Base-by-base conservation (phyloP, 2,797 vertebrate genomes). In the Artibeus lituratus region DNA sequence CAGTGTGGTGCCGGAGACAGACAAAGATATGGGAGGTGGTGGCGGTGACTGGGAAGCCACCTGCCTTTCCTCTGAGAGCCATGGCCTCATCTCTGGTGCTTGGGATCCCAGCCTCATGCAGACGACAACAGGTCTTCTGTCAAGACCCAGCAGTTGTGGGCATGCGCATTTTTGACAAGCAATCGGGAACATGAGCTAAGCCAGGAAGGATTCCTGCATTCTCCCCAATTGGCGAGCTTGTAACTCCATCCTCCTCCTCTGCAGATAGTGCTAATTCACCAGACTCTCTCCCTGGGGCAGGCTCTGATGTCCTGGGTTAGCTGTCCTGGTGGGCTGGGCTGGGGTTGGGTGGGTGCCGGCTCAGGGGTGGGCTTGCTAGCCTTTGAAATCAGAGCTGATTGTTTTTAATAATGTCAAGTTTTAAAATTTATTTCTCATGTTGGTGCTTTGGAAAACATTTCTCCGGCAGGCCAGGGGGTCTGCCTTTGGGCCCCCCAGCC, bases 311-410 rank as follows among this genome's bases (percentile, higher is more conserved):
- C 98, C 97, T 6, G n/a, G 96, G 95, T 97, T 97, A 39, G 32
- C n/a, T 62, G 87, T 76, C 47, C 62, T 89, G 44, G 42, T 78
- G 47, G 86, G 78, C n/a, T 84, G 53, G 90, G 92, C 78, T 18
- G 53, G 96, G 77, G 5, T 89, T 70, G 81, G 51, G 78, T 5
- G 14, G 35, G 67, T 67, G 89, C 22, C 8, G 90, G 69, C 82
- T 12, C 88, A 89, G 90, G 72, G 91, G 57, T 24, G 51, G 84
- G 53, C 74, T 92, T 91, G 91, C 65, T 97, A 97, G 88, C 93
- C 97, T 98, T 98, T 98, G 98, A 98, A 98, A 98, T 97, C 91
- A 81, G 97, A 98, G 90, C 96, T 97, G 96, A 97, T 98, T 98
- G 96, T 96, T 98, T 98, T 98, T 98, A 98, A 98, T 98, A 98